Conservation (phyloP, 2,797 vertebrate species). For the Helostoma temminkii region DNA sequence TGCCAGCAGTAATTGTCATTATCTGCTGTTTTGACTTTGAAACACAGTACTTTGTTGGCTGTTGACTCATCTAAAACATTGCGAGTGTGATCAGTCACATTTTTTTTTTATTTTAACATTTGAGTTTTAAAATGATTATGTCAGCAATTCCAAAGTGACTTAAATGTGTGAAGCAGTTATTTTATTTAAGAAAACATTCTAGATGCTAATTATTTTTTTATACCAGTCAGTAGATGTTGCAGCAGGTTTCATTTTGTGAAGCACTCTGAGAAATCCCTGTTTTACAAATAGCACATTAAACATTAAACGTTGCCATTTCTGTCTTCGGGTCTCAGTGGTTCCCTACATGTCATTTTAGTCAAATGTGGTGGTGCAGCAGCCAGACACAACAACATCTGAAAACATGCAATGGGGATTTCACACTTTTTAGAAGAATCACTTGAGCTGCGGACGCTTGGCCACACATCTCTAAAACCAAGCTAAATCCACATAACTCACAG, state of each 20-base stretch:
- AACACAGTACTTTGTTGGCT: constrained; percentile 63
- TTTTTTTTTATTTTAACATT: no score
- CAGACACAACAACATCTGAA: constrained; percentile 66
- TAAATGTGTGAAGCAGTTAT: no score
- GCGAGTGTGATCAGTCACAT: constrained; percentile 17
- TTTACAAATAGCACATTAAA: background rate
- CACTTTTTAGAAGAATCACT: constrained; percentile 67
- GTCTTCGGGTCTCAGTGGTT: constrained; percentile 8
- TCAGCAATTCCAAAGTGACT: no score
- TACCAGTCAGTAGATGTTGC: no score
- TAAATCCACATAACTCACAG: constrained; percentile 75
- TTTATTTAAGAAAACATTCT: background rate
- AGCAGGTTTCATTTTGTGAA: background rate
- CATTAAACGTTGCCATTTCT: constrained; percentile 6
- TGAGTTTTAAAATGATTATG: no score
- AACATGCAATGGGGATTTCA: constrained; percentile 66
- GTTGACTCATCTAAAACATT: constrained; percentile 61
- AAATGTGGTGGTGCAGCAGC: constrained; percentile 38
- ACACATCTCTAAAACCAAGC: constrained; percentile 76
- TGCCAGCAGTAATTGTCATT: constrained; percentile 74
- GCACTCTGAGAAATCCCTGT: background rate
- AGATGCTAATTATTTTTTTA: no score
- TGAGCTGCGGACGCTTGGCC: constrained; percentile 72
- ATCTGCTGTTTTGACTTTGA: constrained; percentile 68
- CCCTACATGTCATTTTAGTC: constrained; percentile 39